A percentile compares a stretch with the other conserved stretches of the same genome.
Evolutionary conservation across 2,113 vertebrate species (phyloP).

Genomic region (Daphoenositta chrysoptera): DNA sequence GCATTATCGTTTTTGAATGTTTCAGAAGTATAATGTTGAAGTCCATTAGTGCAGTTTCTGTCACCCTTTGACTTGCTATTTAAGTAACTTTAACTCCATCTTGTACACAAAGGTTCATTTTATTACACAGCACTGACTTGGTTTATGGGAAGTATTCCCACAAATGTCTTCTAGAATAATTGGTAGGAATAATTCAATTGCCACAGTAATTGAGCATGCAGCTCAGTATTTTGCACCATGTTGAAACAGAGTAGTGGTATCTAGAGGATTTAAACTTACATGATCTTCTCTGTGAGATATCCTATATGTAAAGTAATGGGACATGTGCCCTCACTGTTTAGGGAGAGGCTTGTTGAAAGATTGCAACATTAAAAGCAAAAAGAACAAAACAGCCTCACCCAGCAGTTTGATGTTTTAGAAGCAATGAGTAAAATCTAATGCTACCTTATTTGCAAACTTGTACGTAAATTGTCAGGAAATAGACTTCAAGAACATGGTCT

Average conservation of each 20-base stretch:
- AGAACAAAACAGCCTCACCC: accelerated
- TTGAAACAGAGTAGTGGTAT: neutral
- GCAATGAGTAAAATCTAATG: neutral
- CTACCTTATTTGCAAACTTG: neutral
- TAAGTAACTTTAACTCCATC: neutral
- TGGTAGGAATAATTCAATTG: neutral
- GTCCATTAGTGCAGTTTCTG: neutral
- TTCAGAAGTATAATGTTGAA: neutral
- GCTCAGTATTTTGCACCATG: neutral
- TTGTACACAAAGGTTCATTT: neutral
- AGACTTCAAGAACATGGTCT: neutral
- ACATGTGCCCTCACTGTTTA: neutral
- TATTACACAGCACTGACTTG: neutral
- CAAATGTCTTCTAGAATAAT: neutral
- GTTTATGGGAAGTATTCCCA: neutral
- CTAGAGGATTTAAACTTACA: neutral
- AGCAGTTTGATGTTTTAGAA: neutral
- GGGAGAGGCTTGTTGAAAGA: neutral
- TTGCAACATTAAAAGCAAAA: neutral
- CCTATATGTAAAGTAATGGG: neutral
- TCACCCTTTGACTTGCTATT: neutral
- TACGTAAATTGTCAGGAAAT: neutral
- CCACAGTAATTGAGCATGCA: neutral
- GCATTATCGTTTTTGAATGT: neutral
- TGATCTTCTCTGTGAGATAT: neutral